phyloP scores from a whole-genome alignment of 2,888 invertebrate species.

The Dryobota labecula region DNA sequence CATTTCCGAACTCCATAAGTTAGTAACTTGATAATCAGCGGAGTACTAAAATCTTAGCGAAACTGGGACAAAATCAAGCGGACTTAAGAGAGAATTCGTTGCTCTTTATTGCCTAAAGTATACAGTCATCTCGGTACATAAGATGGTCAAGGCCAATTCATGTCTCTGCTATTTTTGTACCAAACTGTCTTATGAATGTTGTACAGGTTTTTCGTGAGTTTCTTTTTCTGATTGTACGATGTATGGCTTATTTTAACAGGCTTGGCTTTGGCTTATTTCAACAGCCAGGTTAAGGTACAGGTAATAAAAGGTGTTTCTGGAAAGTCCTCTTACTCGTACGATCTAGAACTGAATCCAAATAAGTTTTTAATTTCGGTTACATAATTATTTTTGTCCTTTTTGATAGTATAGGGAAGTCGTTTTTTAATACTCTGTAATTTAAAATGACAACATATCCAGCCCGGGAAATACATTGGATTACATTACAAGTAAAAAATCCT shows the following conservation, averaged over 20 bases:
- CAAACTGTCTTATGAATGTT: constrained; percentile 41
- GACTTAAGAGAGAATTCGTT: constrained; percentile 31
- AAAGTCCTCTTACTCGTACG: not conserved
- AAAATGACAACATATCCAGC: not conserved
- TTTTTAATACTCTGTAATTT: not conserved
- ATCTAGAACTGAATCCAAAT: not conserved
- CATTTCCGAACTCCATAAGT: not conserved
- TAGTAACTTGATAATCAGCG: not conserved
- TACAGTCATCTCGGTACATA: constrained; percentile 47
- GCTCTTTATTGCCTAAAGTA: constrained; percentile 48
- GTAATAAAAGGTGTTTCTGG: not conserved
- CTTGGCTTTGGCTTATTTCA: constrained; percentile 3
- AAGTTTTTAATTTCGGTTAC: not conserved
- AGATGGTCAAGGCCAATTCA: constrained; percentile 57
- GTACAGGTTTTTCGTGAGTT: constrained; percentile 38
- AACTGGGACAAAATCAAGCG: constrained; percentile 11
- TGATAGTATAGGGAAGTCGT: not conserved
- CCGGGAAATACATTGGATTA: not conserved
- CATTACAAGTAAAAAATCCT: not conserved
- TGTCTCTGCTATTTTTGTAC: constrained; percentile 57
- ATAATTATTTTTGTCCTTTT: not conserved
- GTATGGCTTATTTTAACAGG: not conserved
- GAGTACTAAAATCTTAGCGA: not conserved
- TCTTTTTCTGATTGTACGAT: constrained; percentile 27
- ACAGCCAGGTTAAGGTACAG: not conserved